Evolutionary conservation across 1,140 invertebrate genomes (phyloP), one percentile per base, ranked within the genome.

Genomic region (Acromyrmex echinatior): DNA sequence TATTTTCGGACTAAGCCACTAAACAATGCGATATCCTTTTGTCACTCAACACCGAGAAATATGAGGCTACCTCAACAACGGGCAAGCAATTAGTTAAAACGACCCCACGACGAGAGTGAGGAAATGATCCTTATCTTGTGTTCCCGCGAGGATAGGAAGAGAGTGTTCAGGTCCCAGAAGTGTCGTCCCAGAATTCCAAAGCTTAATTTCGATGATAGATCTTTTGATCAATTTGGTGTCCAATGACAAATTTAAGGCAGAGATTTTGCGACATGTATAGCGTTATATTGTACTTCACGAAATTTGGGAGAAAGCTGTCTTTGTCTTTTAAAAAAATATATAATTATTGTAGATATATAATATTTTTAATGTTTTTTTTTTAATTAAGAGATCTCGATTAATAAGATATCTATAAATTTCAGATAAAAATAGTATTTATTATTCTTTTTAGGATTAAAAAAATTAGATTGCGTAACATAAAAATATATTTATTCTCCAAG

Each of bases 11-110:
- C 9, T 12, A 14, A n/a, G 45, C 53, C 58, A 25, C 70, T 84
- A 51, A 84, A 84, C 25, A 62, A 58, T 45, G 18, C 35, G 53
- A 81, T 81, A 84, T 25, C 39, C 80, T 84, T 84, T 82, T 82
- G 80, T 74, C 53, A 82, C 25, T 49, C 58, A 49, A 82, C 25
- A 82, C 80, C 39, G 31, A 53, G 65, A 25, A 84, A 76, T 5
- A 63, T 25, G 80, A 84, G 31, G 28, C 80, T 28, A 18, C 31
- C n/a, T 63, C 7, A 4, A 7, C 49, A 25, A 16, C 56, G 56
- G 25, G 18, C 80, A 39, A 60, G 28, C 80, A 58, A 76, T 74
- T 28, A 82, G 70, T 76, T 84, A 74, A 76, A 84, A 84, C 1
- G 70, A 84, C 39, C 31, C 9, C 28, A n/a, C 14, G 80, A 51